A percentile compares a stretch with the other conserved stretches of the same genome.
These are phyloP conservation scores for Pipistrellus pygmaeus DNA, from an alignment of 2,797 vertebrate genomes.

Conservation along the genomic window DNA sequence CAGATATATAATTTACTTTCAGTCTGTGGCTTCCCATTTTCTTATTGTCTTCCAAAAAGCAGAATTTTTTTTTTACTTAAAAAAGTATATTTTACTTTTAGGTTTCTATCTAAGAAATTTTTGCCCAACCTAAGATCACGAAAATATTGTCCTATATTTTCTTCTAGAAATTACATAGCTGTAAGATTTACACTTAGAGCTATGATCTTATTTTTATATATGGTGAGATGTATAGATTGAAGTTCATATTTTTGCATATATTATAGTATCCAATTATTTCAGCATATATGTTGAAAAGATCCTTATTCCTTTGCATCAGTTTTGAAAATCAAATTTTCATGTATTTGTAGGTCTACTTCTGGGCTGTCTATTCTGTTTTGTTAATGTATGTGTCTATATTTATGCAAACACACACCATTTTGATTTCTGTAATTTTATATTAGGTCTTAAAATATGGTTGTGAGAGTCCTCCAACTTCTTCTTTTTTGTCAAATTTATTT, in stretches of 20 bases:
- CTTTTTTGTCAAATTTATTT: neutral
- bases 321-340: neutral
- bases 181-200: slow-evolving; percentile 14
- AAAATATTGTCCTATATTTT: neutral
- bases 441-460: slow-evolving; percentile 7
- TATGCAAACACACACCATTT: neutral
- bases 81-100: neutral
- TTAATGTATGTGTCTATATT: neutral
- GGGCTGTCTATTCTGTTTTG: neutral
- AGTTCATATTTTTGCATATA: neutral
- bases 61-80: neutral
- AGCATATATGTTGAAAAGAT: neutral
- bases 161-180: neutral
- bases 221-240: neutral
- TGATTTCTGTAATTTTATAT: neutral
- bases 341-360: neutral
- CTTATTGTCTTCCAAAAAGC: slow-evolving; percentile 8
- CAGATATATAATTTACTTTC: neutral
- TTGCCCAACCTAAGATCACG: neutral
- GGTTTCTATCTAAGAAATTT: neutral
- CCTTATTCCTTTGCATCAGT: neutral
- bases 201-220: neutral
- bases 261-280: neutral
- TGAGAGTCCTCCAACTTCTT: neutral
- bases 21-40: neutral